Evolutionary conservation across 2,797 vertebrate species (phyloP).

Genomic region (Anguilla anguilla): DNA sequence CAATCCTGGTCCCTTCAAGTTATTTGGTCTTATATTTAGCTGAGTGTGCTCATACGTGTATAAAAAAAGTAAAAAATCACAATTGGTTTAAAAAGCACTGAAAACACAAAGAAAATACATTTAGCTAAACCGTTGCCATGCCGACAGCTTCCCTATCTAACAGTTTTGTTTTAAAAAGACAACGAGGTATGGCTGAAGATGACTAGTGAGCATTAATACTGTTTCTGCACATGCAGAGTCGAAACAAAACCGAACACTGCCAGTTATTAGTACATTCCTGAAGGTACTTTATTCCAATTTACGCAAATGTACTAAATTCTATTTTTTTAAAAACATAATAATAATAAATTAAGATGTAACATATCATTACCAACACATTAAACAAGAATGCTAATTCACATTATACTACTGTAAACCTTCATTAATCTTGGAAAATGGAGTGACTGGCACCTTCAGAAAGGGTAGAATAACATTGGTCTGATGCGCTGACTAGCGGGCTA

Average conservation of each 20-base stretch:
- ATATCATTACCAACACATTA: background rate
- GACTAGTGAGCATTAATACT: slow-evolving; percentile 50
- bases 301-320: background rate
- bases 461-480: background rate
- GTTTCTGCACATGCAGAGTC: slow-evolving; percentile 63
- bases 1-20: background rate
- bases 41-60: slow-evolving; percentile 60
- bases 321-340: background rate
- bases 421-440: background rate
- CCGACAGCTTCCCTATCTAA: slow-evolving; percentile 49
- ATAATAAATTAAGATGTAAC: background rate
- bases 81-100: slow-evolving; percentile 63
- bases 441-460: slow-evolving; percentile 14
- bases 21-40: slow-evolving; percentile 34
- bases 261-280: slow-evolving; percentile 35
- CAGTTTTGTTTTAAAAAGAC: slow-evolving; percentile 60
- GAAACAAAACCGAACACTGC: slow-evolving; percentile 59
- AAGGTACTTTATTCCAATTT: background rate
- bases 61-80: slow-evolving; percentile 60
- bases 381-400: background rate
- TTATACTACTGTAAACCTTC: background rate
- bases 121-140: slow-evolving; percentile 63
- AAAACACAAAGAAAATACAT: slow-evolving; percentile 58
- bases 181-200: slow-evolving; percentile 65
- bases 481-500: background rate